Percentiles rank a stretch among this genome's conserved stretches.
Evolutionary conservation across 2,797 vertebrate genomes (phyloP).

Genomic region (Neomorphus geoffroyi): DNA sequence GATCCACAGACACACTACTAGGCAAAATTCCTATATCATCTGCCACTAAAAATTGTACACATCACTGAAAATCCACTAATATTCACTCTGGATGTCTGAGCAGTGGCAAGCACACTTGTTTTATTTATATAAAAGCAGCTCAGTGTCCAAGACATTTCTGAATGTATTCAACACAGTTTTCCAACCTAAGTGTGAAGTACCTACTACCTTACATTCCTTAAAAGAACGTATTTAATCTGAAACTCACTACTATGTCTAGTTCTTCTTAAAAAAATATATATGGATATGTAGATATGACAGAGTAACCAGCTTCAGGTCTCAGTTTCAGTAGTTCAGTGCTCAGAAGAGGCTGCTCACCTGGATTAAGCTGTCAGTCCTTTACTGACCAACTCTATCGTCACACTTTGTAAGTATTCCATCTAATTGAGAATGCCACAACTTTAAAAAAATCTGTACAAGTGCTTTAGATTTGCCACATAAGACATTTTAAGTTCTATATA

Average conservation of each 20-base stretch:
- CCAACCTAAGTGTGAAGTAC: not conserved
- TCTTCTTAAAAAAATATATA: not conserved
- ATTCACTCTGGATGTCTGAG: not conserved
- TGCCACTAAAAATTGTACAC: not conserved
- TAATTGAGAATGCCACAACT: not conserved
- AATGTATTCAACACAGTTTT: not conserved
- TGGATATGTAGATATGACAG: not conserved
- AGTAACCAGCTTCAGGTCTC: not conserved
- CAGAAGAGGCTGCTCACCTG: not conserved
- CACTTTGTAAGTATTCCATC: accelerated
- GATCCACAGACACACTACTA: not conserved
- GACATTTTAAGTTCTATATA: not conserved
- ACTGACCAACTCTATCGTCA: not conserved
- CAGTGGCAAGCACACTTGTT: not conserved
- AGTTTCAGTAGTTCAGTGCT: not conserved
- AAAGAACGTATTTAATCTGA: not conserved
- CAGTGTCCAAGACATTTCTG: not conserved
- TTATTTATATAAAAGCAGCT: not conserved
- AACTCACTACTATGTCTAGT: not conserved
- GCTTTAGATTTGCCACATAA: not conserved
- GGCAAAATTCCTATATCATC: not conserved
- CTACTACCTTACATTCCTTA: not conserved
- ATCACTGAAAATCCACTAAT: not conserved
- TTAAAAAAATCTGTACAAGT: not conserved
- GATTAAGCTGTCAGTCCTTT: not conserved